Evolutionary conservation across 2,113 vertebrate species (phyloP), one percentile per base, ranked within the genome.

Genomic region (Eubucco bourcierii): DNA sequence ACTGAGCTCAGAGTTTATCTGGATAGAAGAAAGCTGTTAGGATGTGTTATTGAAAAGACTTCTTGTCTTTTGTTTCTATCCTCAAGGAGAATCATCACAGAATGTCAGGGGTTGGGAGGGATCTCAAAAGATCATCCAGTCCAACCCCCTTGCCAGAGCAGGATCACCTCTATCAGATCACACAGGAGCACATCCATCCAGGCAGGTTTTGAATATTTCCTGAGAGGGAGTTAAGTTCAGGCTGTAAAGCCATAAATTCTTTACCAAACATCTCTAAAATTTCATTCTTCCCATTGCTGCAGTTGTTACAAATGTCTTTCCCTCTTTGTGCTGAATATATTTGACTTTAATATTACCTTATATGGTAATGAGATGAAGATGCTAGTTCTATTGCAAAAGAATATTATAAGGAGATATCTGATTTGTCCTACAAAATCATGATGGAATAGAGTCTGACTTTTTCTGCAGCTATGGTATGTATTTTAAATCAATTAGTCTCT

Each of bases 401-500:
- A 52, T 41, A n/a, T 83, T 72, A 37, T 47, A 53, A 70, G 25
- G 3, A 66, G 7, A 82, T 14, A 44, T 52, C 9, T 61, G 33
- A 67, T 91, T 88, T 88, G 55, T 59, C 61, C 34, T 84, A 93
- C 23, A 84, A 63, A 88, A 66, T 41, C 28, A 31, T n/a, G 34
- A 47, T 44, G 15, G 87, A 93, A 88, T 75, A 56, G 14, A 80
- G 87, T 71, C 19, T 71, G 74, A 80, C 56, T 85, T 7, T 78
- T 70, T 90, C 21, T 82, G 47, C 15, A 91, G 37, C 44, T 67
- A 10, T 55, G 19, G 5, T 8, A 59, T 41, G 5, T 33, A 61
- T 90, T 95, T 92, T 71, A 75, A 94, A 93, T 84, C 74, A 84
- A 34, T 87, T 79, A 56, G 8, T 72, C 34, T 82, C 39, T 29